Base-by-base conservation (phyloP, 2,888 invertebrate genomes). In the Melinopterus prodromus region DNA sequence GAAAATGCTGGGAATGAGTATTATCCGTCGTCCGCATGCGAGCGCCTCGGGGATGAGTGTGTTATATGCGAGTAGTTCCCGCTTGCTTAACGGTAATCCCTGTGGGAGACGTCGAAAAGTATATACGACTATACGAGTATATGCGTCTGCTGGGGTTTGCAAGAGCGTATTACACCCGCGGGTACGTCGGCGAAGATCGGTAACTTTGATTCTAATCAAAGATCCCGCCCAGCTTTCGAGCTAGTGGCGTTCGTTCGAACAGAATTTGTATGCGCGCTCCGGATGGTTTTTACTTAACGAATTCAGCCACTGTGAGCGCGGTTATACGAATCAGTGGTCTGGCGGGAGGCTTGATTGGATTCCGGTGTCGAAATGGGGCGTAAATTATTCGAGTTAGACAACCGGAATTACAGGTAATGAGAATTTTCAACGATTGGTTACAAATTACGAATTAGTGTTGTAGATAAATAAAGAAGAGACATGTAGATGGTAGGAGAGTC, bases 161-260 rank as follows among this genome's bases (percentile, higher is more conserved):
- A 6, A 53, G 7, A 53, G 9, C 12, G 53, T 53, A 53, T 53
- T 53, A 53, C 53, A 7, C 53, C 53, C 53, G 53, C 53, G 53
- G 53, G 53, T 53, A 53, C 53, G 53, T 53, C 53, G 1, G 12
- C 53, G 53, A 53, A 12, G 53, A 53, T 53, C 53, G 53, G 53
- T 53, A 53, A 53, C 53, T 53, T 53, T 53, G 53, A 53, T 53
- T 53, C 53, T 53, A 53, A 53, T 53, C 53, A 53, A 53, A 53
- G 53, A 53, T 7, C 53, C 53, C 53, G 53, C 53, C 53, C 53
- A 53, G 5, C 53, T 53, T 53, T 53, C 3, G 53, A 7, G 53
- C 53, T 53, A 7, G 9, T 12, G 53, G 53, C 53, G 53, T 53
- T 53, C 5, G 53, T 53, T 53, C 53, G 53, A 12, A 12, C 9